phyloP scores from a whole-genome alignment of 2,797 vertebrate genomes.

The Rhinophrynus dorsalis region DNA sequence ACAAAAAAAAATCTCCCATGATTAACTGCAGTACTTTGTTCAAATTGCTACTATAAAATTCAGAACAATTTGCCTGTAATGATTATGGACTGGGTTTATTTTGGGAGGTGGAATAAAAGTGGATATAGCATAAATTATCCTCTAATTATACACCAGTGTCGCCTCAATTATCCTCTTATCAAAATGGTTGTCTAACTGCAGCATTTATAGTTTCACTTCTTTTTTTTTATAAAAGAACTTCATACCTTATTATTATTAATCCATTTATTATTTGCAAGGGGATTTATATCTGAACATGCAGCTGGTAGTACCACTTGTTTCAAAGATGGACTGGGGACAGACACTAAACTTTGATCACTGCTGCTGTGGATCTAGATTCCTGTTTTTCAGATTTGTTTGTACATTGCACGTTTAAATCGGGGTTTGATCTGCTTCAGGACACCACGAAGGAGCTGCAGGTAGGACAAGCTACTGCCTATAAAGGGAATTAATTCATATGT shows the following conservation, averaged over 20 bases:
- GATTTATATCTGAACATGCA: constrained; percentile 95
- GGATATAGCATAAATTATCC: constrained; percentile 99
- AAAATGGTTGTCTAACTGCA: constrained; percentile 99
- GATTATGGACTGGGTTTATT: constrained; percentile 99
- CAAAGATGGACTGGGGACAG: constrained; percentile 82
- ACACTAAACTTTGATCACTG: constrained; percentile 67
- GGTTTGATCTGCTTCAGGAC: not conserved
- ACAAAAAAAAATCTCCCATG: constrained; percentile 85
- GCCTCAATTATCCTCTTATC: constrained; percentile 99
- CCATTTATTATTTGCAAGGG: constrained; percentile 98
- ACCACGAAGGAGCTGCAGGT: not conserved
- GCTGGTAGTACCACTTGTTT: constrained; percentile 85
- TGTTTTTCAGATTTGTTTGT: not conserved
- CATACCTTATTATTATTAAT: constrained; percentile 99
- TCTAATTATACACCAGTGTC: constrained; percentile 99
- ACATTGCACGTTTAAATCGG: not conserved
- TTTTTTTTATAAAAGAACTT: constrained; percentile 96
- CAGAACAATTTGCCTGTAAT: constrained; percentile 99
- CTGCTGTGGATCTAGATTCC: constrained; percentile 41
- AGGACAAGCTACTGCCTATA: too few species aligned
- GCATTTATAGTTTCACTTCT: constrained; percentile 99
- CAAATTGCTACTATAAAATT: constrained; percentile 97
- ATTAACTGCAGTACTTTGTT: constrained; percentile 97
- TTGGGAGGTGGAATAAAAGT: constrained; percentile 99
- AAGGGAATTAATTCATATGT: too few species aligned